A percentile compares a stretch with the other conserved stretches of the same genome.
Evolutionary conservation across 2,888 invertebrate genomes (phyloP).

Genomic region (Smittia sp.): DNA sequence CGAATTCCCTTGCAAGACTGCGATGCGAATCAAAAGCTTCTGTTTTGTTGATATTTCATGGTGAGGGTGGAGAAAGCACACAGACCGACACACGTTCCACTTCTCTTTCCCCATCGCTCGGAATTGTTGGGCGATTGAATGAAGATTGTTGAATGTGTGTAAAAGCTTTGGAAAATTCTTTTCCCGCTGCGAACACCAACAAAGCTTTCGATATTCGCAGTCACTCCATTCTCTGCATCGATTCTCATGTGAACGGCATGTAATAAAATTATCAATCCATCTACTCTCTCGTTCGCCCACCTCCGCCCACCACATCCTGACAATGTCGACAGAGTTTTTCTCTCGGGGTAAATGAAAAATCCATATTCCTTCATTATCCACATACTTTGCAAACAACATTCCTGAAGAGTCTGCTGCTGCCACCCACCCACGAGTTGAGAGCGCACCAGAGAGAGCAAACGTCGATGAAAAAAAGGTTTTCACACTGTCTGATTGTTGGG

Average conservation of each 20-base stretch:
- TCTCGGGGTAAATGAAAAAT: slow-evolving; percentile 14
- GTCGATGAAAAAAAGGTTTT: slow-evolving; percentile 5
- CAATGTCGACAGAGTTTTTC: not conserved
- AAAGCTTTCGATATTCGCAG: not conserved
- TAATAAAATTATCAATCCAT: slow-evolving; percentile 20
- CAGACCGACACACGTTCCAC: not conserved
- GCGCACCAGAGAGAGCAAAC: not conserved
- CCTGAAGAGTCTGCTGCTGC: not conserved
- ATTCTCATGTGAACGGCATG: slow-evolving; percentile 11
- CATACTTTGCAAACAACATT: slow-evolving; percentile 21
- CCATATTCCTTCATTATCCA: slow-evolving; percentile 4
- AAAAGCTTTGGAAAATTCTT: slow-evolving; percentile 18
- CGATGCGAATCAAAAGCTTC: slow-evolving; percentile 4
- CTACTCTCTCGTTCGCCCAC: not conserved
- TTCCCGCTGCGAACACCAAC: not conserved
- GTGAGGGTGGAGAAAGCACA: slow-evolving; percentile 18
- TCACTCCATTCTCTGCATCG: not conserved
- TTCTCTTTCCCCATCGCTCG: slow-evolving; percentile 4
- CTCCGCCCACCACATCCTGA: not conserved
- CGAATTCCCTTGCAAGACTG: not conserved
- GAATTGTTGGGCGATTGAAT: not conserved
- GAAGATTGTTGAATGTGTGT: slow-evolving; percentile 22
- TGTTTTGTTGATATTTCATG: slow-evolving; percentile 19
- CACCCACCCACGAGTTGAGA: not conserved
- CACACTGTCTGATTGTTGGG: slow-evolving; percentile 1